Evolutionary conservation across 2,113 vertebrate genomes (phyloP), one percentile per base, ranked within the genome.

Genomic region (Desmodus rotundus): DNA sequence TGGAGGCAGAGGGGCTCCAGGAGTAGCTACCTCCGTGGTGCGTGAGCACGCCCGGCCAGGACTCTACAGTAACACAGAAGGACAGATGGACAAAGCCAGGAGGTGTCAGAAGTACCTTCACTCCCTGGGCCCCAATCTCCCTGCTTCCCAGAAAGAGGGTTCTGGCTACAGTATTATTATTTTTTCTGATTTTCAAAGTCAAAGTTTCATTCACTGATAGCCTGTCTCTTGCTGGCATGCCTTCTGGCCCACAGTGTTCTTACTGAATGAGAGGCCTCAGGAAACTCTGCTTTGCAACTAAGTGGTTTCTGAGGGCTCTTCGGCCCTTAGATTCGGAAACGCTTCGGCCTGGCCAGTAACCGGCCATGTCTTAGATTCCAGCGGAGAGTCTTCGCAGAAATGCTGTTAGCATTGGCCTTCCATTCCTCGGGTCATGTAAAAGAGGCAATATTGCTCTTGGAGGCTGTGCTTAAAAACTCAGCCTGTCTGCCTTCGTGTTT

Each of bases 161-260:
- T 36, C 38, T 68, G 91, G 43, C 52, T 31, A 4, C 10, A 19
- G 22, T 52, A 10, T 61, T 43, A 43, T 28, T 28, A 15, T n/a
- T 26, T 65, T 41, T 92, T 78, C 87, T 87, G 77, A 43, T 74
- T 87, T 91, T 56, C 68, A 10, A 38, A 50, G 82, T 77, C 54
- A 31, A 26, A 28, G n/a, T 47, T 54, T 54, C 24, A 31, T 47
- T 47, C 43, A 12, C 41, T 10, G 50, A 17, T 9, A 43, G 38
- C 24, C 33, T 26, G 47, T 36, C 50, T 16, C 77, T 7, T 19
- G 9, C 45, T 54, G 33, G 4, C 67, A 3, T 16, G 13, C 24
- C 9, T 0, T 47, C 54, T 4, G 17, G 54, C 54, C 17, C 54
- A 31, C 4, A 38, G 54, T 45, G 2, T 80, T 15, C 61, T 15